Conservation (phyloP, 2,113 vertebrate genomes). For the Chrysochloris asiatica region DNA sequence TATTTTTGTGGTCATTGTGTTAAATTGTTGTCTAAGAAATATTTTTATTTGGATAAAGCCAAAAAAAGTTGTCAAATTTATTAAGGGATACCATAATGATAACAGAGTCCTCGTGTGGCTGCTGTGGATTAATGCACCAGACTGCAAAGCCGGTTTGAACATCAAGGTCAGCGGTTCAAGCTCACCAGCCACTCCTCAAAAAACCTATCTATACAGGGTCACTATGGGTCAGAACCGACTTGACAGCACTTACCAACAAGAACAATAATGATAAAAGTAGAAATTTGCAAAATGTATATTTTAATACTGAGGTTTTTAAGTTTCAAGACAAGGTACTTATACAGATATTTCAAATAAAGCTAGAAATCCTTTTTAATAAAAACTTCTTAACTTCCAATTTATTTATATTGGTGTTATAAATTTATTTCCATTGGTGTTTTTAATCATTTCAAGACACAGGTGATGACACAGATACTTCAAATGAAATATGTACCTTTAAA, state of each 20-base stretch:
- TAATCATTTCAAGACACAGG: background rate
- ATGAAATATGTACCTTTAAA: background rate
- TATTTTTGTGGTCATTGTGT: background rate
- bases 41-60: background rate
- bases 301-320: background rate
- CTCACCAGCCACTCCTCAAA: too few relatives aligned
- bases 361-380: background rate
- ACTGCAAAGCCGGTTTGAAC: too few relatives aligned
- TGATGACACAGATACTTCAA: background rate
- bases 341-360: background rate
- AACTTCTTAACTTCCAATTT: background rate
- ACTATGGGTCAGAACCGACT: too few relatives aligned
- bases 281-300: background rate
- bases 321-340: background rate
- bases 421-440: constrained; percentile 9
- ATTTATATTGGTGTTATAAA: background rate
- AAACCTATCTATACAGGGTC: too few relatives aligned
- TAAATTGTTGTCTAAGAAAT: background rate
- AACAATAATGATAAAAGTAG: background rate
- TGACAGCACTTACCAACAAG: too few relatives aligned
- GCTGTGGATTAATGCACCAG: too few relatives aligned
- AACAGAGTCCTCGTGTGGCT: too few relatives aligned
- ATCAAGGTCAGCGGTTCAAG: too few relatives aligned
- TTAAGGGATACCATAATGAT: too few relatives aligned
- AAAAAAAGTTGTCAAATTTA: background rate